Evolutionary conservation across 2,113 vertebrate genomes (phyloP), one percentile per base, ranked within the genome.

Genomic region (Rutilus rutilus): DNA sequence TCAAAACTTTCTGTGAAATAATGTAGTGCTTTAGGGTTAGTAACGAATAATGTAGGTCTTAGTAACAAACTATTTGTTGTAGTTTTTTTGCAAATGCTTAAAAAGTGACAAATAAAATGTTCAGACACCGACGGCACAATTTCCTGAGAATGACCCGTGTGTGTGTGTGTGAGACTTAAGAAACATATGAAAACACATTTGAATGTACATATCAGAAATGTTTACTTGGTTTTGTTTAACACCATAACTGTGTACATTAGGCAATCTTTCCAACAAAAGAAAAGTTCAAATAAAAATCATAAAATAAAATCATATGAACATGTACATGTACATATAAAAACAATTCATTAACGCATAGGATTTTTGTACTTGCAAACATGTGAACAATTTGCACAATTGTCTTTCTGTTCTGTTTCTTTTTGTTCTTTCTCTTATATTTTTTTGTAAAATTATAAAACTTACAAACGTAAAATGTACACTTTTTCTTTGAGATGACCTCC

Each of bases 391-490:
- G 78, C 57, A 71, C 2, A 52, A 42, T 33, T 33, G 42, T 77
- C 60, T 8, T 57, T 57, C 54, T 12, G 17, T 57, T 50, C 27
- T 42, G 54, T 57, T 60, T 60, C 52, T 60, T 79, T 27, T 86
- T 64, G 47, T 54, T 54, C 74, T 80, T 73, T 50, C 27, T 50
- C 25, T 54, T 33, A 50, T 30, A 50, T 19, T 52, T 52, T 88
- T 83, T 88, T 87, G 87, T 89, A 90, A 86, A 87, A 82, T 27
- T 85, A 64, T 85, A 67, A 86, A 86, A 45, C 50, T 42, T 36
- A 54, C 83, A 88, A 90, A 77, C 11, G n/a, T 47, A 85, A 90
- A 88, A 87, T 86, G 86, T 90, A 86, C 67, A 79, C 88, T 92
- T 81, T 10, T 42, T 78, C 39, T 82, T 88, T 86, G 88, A 90